Evolutionary conservation across 2,797 vertebrate species (phyloP), one percentile per base, ranked within the genome.

Genomic region (Eulemur coronatus): DNA sequence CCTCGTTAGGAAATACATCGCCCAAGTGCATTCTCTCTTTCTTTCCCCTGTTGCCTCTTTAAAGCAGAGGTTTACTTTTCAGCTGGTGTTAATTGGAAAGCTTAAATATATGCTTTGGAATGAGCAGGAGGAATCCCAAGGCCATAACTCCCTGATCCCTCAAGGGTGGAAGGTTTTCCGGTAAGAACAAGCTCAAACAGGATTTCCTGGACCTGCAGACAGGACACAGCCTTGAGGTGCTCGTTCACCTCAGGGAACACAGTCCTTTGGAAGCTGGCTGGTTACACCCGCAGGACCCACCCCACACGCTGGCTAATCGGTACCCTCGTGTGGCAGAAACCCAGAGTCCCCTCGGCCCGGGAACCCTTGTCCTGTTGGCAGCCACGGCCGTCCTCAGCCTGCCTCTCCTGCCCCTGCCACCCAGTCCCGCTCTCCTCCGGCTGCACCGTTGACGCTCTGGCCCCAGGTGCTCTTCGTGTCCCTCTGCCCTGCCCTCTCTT

Each of bases 101-200:
- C 52, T 85, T 85, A 72, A 69, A 22, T 24, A 61, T 59, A 11
- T 67, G 89, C 84, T 84, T 18, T 95, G 76, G 92, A 87, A 28
- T 4, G 78, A 81, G 48, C 35, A 14, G 35, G 86, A 80, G 80
- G 67, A 18, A 78, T 76, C 85, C 89, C 81, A 84, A 33, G 86
- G 63, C 84, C 22, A 0, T 46, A 41, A 30, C 35, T 88, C 43
- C 22, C 55, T 17, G 26, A 41, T 46, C 35, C 70, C 38, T 76
- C 43, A 10, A 65, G 41, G 20, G 38, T 35, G 52, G 82, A 35
- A 92, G 72, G 10, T 89, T 85, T 94, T 75, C 35, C 0, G 13
- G 50, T 85, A 85, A 91, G 73, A 63, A 79, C 65, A 73, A 78
- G 87, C 97, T 97, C 67, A 52, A 59, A 79, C 52, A 90, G 59